Percentiles rank a stretch among this genome's conserved stretches.
phyloP scores from a whole-genome alignment of 2,113 vertebrate species.

The Pelodiscus sinensis region DNA sequence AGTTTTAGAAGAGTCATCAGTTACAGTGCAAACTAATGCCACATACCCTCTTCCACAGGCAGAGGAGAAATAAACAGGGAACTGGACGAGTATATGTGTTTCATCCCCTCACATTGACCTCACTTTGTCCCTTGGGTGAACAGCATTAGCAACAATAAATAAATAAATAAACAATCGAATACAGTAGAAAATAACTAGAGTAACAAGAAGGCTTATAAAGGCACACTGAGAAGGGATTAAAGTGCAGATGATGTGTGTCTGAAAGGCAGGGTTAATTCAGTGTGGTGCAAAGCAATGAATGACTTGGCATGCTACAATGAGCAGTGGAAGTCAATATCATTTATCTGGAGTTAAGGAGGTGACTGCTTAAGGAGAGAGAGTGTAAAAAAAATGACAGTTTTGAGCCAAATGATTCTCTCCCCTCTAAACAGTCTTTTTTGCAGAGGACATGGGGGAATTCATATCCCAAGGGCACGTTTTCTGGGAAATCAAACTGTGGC shows the following conservation, averaged over 20 bases:
- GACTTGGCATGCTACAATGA: neutral
- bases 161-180: neutral
- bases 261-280: neutral
- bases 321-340: neutral
- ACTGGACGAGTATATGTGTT: neutral
- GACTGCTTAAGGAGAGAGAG: neutral
- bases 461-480: neutral
- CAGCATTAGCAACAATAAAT: neutral
- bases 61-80: too few relatives aligned
- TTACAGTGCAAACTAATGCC: too few relatives aligned
- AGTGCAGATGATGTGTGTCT: neutral
- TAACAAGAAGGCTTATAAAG: neutral
- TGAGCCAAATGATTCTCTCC: neutral
- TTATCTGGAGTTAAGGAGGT: neutral
- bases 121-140: neutral
- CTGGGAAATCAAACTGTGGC: neutral
- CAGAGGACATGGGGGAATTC: neutral
- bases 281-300: neutral
- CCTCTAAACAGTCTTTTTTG: neutral
- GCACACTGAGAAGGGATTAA: neutral
- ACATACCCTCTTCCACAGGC: too few relatives aligned
- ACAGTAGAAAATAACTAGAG: neutral
- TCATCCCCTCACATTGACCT: neutral
- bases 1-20: too few relatives aligned
- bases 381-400: neutral